A percentile compares a stretch with the other conserved stretches of the same genome.
Conservation (phyloP, 2,113 vertebrate genomes). For the Fulica atra region DNA sequence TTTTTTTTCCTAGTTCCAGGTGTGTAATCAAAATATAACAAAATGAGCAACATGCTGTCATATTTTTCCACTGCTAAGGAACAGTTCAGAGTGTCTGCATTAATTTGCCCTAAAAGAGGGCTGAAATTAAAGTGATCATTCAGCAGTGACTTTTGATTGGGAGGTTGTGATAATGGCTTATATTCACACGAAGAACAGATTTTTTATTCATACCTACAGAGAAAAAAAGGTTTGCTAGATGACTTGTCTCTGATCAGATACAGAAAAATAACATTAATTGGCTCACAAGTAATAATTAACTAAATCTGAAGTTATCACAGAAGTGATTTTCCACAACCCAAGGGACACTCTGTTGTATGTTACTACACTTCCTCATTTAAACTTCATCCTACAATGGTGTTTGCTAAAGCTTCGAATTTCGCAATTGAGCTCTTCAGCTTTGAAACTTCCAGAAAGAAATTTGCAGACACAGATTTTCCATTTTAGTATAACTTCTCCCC, state of each 20-base stretch:
- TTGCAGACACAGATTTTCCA: neutral
- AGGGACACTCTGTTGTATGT: neutral
- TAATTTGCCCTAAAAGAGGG: neutral
- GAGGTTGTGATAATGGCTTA: constrained; percentile 3
- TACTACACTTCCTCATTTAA: neutral
- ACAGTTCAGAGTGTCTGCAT: neutral
- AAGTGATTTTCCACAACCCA: neutral
- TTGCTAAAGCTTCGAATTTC: neutral
- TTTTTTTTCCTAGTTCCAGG: neutral
- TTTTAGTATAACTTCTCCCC: neutral
- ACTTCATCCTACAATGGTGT: neutral
- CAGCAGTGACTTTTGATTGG: neutral
- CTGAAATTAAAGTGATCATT: neutral
- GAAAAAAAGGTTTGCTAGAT: neutral
- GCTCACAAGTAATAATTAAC: constrained; percentile 19
- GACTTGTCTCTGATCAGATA: constrained; percentile 20
- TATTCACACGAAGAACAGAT: neutral
- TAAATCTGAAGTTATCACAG: neutral
- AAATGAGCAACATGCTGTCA: neutral
- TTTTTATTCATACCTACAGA: constrained; percentile 33
- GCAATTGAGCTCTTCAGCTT: neutral
- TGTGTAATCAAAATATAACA: neutral
- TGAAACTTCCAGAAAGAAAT: neutral
- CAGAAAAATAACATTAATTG: constrained; percentile 4
- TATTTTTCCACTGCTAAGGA: neutral